Evolutionary conservation across 2,797 vertebrate genomes (phyloP).

Genomic region (Microcaecilia unicolor): DNA sequence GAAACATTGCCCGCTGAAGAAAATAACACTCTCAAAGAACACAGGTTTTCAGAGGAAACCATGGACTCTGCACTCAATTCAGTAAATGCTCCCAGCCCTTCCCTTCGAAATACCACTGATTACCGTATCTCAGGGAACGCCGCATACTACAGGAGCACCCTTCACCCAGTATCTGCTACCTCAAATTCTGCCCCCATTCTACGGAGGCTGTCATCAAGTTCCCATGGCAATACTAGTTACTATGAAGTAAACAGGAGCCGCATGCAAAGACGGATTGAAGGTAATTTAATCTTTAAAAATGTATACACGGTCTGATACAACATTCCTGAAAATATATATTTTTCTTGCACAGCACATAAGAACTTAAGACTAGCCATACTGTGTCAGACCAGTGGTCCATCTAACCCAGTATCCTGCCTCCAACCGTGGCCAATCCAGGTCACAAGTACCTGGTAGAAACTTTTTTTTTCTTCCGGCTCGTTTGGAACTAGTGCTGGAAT

Average conservation of each 20-base stretch:
- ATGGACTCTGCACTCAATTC: constrained; percentile 77
- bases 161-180: constrained; percentile 36
- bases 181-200: constrained; percentile 44
- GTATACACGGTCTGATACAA: too few species aligned
- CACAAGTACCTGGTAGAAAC: too few species aligned
- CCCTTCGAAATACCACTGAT: constrained; percentile 48
- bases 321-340: too few species aligned
- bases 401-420: too few species aligned
- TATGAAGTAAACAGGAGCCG: constrained; percentile 56
- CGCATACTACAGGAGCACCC: constrained; percentile 47
- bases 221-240: constrained; percentile 32
- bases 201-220: constrained; percentile 58
- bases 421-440: too few species aligned
- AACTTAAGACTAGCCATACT: too few species aligned
- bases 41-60: constrained; percentile 62
- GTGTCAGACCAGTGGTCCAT: too few species aligned
- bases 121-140: constrained; percentile 51
- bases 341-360: too few species aligned
- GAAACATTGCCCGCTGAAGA: constrained; percentile 71
- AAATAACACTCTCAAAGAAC: constrained; percentile 67
- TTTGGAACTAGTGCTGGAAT: too few species aligned
- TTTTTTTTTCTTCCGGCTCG: too few species aligned
- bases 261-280: constrained; percentile 73
- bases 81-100: constrained; percentile 58
- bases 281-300: too few species aligned